These are phyloP conservation scores for Plutomurus gul DNA, from an alignment of 1,140 invertebrate genomes.

Conservation along the genomic window DNA sequence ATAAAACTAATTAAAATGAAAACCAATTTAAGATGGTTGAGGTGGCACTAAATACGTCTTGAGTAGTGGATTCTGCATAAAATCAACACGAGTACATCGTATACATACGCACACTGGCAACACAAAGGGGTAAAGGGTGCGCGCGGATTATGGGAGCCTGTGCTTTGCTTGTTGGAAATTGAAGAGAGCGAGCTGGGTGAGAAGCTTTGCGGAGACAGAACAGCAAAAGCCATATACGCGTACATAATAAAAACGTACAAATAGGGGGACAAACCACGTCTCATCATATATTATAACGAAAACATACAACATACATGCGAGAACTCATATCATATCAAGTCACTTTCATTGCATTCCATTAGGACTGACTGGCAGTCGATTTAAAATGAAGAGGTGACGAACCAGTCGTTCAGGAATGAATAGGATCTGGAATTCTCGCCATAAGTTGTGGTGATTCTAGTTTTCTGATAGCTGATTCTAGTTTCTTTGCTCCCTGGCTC, in stretches of 20 bases:
- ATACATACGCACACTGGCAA: neutral
- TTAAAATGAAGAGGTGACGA: slow-evolving; percentile 26
- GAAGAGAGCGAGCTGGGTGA: too few species aligned
- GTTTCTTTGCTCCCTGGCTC: neutral
- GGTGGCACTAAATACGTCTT: neutral
- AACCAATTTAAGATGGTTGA: slow-evolving; percentile 2
- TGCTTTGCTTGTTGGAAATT: neutral
- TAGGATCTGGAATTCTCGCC: slow-evolving; percentile 18
- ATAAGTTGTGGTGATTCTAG: slow-evolving; percentile 10
- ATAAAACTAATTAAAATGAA: slow-evolving; percentile 30
- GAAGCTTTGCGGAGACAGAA: too few species aligned
- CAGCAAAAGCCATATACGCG: neutral
- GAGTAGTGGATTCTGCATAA: slow-evolving; percentile 6
- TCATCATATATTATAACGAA: slow-evolving; percentile 12
- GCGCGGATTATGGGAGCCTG: neutral
- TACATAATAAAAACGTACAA: neutral
- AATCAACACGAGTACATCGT: neutral
- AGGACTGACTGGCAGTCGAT: slow-evolving; percentile 15
- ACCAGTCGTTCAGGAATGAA: slow-evolving; percentile 28
- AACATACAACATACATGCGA: neutral
- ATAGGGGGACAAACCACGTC: neutral
- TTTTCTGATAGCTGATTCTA: neutral
- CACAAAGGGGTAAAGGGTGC: neutral
- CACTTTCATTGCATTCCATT: slow-evolving; percentile 5
- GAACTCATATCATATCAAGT: neutral